A percentile compares a stretch with the other conserved stretches of the same genome.
phyloP scores from a whole-genome alignment of 64 coral and sea anemone species.

The Dendrophyllia cribrosa region DNA sequence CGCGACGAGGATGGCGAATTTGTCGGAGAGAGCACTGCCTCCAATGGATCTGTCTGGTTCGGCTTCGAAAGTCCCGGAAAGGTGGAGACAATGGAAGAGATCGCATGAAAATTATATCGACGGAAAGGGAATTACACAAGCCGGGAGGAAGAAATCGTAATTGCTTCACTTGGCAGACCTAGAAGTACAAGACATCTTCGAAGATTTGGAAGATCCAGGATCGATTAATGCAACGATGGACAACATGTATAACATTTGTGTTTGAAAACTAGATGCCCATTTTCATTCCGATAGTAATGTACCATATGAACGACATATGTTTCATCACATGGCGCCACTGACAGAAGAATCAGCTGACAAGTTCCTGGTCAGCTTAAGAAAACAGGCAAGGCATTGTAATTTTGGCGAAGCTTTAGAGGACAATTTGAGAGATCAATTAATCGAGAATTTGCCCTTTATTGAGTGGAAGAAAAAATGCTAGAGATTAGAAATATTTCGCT shows the following conservation, averaged over 20 bases:
- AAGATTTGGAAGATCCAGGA: conserved; percentile 26
- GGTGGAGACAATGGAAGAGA: conserved; percentile 5
- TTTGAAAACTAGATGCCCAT: conserved; percentile 47
- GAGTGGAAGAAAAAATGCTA: conserved; percentile 51
- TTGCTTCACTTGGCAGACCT: background rate
- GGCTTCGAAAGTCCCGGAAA: background rate
- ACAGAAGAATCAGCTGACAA: conserved; percentile 58
- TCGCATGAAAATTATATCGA: background rate
- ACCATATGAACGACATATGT: conserved; percentile 45
- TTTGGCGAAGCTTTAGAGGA: conserved; percentile 53
- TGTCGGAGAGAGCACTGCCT: background rate
- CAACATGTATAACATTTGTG: conserved; percentile 6
- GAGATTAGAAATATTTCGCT: background rate
- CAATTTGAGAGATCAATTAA: conserved; percentile 60
- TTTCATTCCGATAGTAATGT: conserved; percentile 48
- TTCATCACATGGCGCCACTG: conserved; percentile 33
- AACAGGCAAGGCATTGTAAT: conserved; percentile 55
- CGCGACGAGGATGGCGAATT: background rate
- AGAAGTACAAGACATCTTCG: conserved; percentile 47
- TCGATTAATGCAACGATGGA: background rate
- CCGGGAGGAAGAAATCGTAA: background rate
- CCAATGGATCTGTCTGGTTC: conserved; percentile 7
- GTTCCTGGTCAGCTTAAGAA: conserved; percentile 19
- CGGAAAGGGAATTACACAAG: background rate
- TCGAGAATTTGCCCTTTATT: conserved; percentile 30